These are phyloP conservation scores for Drosophila pectinifera DNA, from an alignment of 1,140 invertebrate genomes.

Conservation along the genomic window DNA sequence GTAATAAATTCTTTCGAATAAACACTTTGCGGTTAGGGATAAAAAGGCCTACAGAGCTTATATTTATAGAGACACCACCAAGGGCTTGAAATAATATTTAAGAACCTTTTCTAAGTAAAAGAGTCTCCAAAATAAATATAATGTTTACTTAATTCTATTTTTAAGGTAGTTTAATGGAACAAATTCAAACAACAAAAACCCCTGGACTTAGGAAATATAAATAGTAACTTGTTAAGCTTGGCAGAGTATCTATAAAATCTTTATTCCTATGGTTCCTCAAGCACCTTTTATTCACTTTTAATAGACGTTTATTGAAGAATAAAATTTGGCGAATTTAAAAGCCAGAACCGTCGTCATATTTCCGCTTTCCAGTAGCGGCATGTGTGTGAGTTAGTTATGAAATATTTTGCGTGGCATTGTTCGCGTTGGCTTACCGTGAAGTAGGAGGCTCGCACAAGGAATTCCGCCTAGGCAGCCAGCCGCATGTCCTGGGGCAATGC, in stretches of 20 bases:
- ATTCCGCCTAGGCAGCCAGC: conserved; percentile 46
- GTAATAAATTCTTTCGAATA: neutral
- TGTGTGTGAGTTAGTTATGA: conserved; percentile 28
- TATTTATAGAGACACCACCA: too few species aligned
- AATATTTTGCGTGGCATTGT: conserved; percentile 47
- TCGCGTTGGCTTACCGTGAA: conserved; percentile 35
- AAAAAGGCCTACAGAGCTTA: neutral
- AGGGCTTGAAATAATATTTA: too few species aligned
- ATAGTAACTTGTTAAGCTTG: rapidly evolving
- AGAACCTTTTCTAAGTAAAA: too few species aligned
- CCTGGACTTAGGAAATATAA: neutral
- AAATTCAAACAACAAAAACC: too few species aligned
- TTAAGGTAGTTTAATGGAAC: too few species aligned
- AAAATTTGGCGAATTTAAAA: neutral
- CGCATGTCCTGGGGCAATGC: conserved; percentile 66
- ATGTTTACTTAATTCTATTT: too few species aligned
- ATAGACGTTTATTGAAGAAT: neutral
- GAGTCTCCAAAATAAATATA: too few species aligned
- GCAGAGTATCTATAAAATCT: too few species aligned
- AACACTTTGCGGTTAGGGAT: neutral
- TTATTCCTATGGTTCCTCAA: too few species aligned
- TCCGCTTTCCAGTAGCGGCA: conserved; percentile 20
- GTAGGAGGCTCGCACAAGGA: conserved; percentile 23
- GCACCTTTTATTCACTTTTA: neutral
- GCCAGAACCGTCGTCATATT: conserved; percentile 20